Evolutionary conservation across 2,888 invertebrate species (phyloP).

Genomic region (Shargacucullia verbasci): DNA sequence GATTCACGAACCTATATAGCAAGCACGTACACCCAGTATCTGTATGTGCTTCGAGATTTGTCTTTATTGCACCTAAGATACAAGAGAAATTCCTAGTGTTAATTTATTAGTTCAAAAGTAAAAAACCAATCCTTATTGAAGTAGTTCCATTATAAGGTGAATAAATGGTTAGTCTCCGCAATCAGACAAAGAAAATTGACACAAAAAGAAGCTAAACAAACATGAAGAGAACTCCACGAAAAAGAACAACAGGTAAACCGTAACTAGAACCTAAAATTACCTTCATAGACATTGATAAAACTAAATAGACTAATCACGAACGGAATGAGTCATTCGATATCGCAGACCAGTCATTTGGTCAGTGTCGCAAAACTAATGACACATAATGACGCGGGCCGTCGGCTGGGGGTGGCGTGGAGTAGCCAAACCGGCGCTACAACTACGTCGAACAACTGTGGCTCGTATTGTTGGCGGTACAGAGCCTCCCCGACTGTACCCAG

Average conservation of each 20-base stretch:
- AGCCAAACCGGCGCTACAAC: conserved; percentile 55
- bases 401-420: conserved; percentile 71
- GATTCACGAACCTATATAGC: no score
- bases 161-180: conserved; percentile 23
- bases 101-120: no score
- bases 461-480: conserved; percentile 61
- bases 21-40: no score
- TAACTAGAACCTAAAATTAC: conserved; percentile 60
- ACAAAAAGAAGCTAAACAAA: no score
- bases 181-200: not conserved
- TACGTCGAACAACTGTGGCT: conserved; percentile 60
- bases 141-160: conserved; percentile 8
- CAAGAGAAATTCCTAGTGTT: no score
- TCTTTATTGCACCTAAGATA: no score
- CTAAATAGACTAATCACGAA: conserved; percentile 82
- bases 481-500: conserved; percentile 51
- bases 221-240: no score
- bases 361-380: conserved; percentile 89
- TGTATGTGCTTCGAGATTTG: no score
- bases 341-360: conserved; percentile 87
- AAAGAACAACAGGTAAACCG: conserved; percentile 26
- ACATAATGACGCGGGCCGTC: conserved; percentile 84
- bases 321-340: conserved; percentile 88
- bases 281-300: conserved; percentile 71
- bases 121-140: no score